Evolutionary conservation across 2,888 invertebrate genomes (phyloP), one percentile per base, ranked within the genome.

Genomic region (Ophion obscuratus): DNA sequence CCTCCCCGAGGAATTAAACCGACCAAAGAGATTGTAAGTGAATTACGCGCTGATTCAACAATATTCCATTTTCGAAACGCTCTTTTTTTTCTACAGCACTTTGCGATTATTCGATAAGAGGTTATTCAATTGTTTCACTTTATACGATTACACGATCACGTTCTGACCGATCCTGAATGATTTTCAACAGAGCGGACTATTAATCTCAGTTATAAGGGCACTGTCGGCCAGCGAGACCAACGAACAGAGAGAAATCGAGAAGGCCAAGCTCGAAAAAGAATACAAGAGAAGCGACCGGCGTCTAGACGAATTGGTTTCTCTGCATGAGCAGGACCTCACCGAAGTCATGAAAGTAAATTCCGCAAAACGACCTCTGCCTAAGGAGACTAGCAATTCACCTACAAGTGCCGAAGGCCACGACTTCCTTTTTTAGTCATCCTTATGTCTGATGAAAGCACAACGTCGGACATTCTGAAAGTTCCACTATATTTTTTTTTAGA

Each of bases 121-220:
- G 77, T 77, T 77, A 77, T 57, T 57, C n/a, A 76, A 76, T 66
- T 17, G 9, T 66, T 40, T 6, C 40, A 62, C n/a, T 14, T 62
- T 62, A 20, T 2, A n/a, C 2, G 27, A 40, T 53, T 44, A 64
- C 71, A 47, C 70, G 62, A 36, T 71, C 47, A 53, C 11, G 1
- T 62, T 61, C 66, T 62, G 61, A 74, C 14, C 27, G 10, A 53
- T 67, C 53, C 75, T 53, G 53, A 0, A 76, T 31, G 62, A 86
- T 80, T 89, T 88, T 88, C 86, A 89, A 31, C 94, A 97, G 97
- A 97, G 97, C 93, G 97, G 98, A 81, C 95, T 98, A 82, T 95
- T 99, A 89, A 99, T 99, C 96, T 98, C 98, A 83, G 99, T 99
- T 70, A 99, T 99, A 89, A 96, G 99, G 88, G 98, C 99, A 0